These are phyloP conservation scores for Rotaria macrura DNA, from an alignment of 2,888 invertebrate species.

Conservation along the genomic window DNA sequence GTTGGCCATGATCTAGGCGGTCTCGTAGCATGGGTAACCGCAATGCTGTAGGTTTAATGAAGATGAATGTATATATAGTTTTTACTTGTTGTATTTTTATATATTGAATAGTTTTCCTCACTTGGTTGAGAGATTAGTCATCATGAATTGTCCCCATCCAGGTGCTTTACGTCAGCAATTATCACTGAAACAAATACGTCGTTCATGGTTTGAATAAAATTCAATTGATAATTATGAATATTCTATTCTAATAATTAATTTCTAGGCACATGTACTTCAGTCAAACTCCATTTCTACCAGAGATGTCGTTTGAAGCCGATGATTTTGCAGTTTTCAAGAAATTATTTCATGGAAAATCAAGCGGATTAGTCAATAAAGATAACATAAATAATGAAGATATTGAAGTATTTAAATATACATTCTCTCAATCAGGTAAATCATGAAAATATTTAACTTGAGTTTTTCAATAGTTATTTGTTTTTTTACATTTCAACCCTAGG, in stretches of 20 bases:
- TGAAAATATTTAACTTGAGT: too few relatives aligned
- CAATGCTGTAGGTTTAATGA: not conserved
- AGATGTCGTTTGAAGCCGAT: slow-evolving; percentile 54
- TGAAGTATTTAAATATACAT: slow-evolving; percentile 68
- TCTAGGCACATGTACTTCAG: slow-evolving; percentile 43
- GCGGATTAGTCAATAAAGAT: slow-evolving; percentile 36
- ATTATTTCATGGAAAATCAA: slow-evolving; percentile 37
- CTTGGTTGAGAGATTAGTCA: slow-evolving; percentile 59
- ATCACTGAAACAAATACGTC: slow-evolving; percentile 40
- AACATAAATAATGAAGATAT: slow-evolving; percentile 55
- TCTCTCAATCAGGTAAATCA: slow-evolving; percentile 57
- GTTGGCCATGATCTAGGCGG: slow-evolving; percentile 59
- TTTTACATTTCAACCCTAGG: too few relatives aligned
- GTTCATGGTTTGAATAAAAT: slow-evolving; percentile 39
- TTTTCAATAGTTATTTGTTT: too few relatives aligned
- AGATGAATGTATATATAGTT: slow-evolving; percentile 56
- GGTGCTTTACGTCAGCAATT: slow-evolving; percentile 56
- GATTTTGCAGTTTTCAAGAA: slow-evolving; percentile 59
- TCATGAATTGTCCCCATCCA: slow-evolving; percentile 64
- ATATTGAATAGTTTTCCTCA: slow-evolving; percentile 58
- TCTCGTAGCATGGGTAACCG: not conserved
- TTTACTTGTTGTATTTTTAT: too few relatives aligned
- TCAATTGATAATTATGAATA: too few relatives aligned
- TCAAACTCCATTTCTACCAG: slow-evolving; percentile 38
- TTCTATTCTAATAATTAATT: too few relatives aligned